Conservation (phyloP, 2,113 vertebrate genomes). For the Lates calcarifer region DNA sequence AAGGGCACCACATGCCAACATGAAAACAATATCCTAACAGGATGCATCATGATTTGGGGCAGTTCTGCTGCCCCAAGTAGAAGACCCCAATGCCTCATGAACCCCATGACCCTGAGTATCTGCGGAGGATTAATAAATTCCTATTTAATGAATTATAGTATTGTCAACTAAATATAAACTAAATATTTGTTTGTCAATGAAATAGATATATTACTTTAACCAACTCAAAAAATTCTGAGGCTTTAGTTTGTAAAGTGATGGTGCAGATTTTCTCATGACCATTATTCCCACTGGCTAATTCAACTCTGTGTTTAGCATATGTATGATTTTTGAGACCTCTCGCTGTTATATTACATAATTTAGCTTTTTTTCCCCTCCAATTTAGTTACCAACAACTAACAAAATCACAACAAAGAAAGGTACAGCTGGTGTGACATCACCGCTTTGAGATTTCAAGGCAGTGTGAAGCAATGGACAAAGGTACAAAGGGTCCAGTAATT, state of each 20-base stretch:
- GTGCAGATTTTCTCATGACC: background rate
- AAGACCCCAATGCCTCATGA: background rate
- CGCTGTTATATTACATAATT: background rate
- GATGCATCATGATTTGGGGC: background rate
- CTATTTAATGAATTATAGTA: too few species aligned
- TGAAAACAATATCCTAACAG: background rate
- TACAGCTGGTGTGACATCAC: constrained; percentile 23
- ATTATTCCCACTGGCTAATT: background rate
- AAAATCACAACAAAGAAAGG: constrained; percentile 19
- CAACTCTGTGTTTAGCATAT: background rate
- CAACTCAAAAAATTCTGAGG: background rate
- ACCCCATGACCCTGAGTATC: background rate
- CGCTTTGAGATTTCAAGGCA: constrained; percentile 32
- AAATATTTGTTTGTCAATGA: background rate
- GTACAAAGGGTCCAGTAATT: constrained; percentile 52
- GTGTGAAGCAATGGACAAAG: constrained; percentile 35
- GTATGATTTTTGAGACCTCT: background rate
- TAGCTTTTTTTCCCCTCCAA: background rate
- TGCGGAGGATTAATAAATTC: too few species aligned
- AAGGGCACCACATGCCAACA: background rate
- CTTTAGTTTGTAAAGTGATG: background rate
- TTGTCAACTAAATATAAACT: too few species aligned
- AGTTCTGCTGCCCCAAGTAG: background rate
- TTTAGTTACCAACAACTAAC: background rate
- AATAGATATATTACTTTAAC: background rate